These are phyloP conservation scores for Athene noctua DNA, from an alignment of 2,113 vertebrate species.

Conservation along the genomic window DNA sequence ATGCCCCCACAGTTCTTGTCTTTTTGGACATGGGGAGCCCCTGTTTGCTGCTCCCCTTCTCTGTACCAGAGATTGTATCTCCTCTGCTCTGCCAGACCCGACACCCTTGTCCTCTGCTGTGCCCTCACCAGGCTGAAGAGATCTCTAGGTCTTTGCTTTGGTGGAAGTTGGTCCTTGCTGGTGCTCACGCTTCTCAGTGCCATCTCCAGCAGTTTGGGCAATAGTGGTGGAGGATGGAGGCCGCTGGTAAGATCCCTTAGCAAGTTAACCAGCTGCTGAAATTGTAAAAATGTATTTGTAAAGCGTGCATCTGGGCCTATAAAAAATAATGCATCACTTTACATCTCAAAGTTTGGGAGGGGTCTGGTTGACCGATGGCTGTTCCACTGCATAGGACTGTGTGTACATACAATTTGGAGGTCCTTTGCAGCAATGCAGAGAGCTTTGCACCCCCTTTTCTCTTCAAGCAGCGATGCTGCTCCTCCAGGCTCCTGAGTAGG, in stretches of 20 bases:
- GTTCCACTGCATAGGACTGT: background rate
- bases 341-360: background rate
- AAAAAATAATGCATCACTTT: background rate
- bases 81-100: background rate
- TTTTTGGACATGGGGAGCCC: background rate
- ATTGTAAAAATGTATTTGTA: background rate
- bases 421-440: background rate
- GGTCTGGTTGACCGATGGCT: background rate
- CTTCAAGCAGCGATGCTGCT: background rate
- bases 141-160: background rate
- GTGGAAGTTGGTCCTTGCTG: background rate
- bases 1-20: background rate
- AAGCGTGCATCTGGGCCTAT: background rate
- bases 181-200: background rate
- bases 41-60: background rate
- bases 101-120: background rate
- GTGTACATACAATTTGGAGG: rapidly evolving
- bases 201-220: background rate
- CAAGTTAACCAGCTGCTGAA: background rate
- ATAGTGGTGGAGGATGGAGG: background rate
- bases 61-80: background rate
- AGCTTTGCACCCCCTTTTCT: background rate
- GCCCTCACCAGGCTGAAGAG: background rate
- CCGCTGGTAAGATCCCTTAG: background rate
- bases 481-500: background rate